phyloP scores from a whole-genome alignment of 2,113 vertebrate genomes.

The Heterochromis multidens region DNA sequence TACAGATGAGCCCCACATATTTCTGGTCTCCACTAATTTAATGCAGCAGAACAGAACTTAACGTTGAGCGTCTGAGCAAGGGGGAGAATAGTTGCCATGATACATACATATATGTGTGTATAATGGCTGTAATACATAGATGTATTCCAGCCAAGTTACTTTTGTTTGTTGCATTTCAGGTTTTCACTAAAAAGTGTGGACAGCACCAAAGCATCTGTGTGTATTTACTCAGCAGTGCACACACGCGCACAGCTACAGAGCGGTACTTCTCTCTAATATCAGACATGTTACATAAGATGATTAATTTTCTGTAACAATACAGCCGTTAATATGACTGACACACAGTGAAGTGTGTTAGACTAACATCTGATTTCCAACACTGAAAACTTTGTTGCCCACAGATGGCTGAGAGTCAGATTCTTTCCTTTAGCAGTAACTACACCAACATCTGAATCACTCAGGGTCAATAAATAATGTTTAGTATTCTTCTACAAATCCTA shows the following conservation, averaged over 20 bases:
- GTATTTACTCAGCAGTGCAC: too few species aligned
- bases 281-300: neutral
- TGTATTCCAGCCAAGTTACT: neutral
- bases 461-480: neutral
- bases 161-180: neutral
- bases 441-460: neutral
- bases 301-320: neutral
- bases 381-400: neutral
- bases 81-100: neutral
- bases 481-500: neutral
- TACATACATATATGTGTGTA: neutral
- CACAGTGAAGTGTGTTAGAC: too few species aligned
- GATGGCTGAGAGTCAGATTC: neutral
- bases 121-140: neutral
- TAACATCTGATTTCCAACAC: too few species aligned
- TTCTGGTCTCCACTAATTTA: neutral
- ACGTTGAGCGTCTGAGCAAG: fast-evolving
- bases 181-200: neutral
- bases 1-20: too few species aligned
- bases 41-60: too few species aligned
- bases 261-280: neutral
- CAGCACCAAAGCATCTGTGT: neutral
- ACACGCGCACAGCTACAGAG: neutral
- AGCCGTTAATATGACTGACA: neutral
- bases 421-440: neutral